Evolutionary conservation across 2,888 invertebrate species (phyloP).

Genomic region (Tachina lurida): DNA sequence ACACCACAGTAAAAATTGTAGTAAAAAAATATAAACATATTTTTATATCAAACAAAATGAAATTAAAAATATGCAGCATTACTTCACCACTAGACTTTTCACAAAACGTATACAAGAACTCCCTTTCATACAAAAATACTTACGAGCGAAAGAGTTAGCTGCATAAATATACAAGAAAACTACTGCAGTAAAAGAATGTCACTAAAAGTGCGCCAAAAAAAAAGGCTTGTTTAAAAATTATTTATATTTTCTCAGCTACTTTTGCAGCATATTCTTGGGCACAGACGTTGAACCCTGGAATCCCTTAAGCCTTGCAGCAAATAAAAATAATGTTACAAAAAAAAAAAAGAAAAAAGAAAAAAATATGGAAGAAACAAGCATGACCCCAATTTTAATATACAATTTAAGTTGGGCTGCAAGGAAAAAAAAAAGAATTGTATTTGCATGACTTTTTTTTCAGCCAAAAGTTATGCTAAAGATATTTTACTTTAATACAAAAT

Average conservation of each 20-base stretch:
- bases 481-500: conserved; percentile 9
- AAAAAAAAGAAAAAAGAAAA: conserved; percentile 3
- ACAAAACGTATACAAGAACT: background rate
- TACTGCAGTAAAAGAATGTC: conserved; percentile 56
- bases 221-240: conserved; percentile 22
- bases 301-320: conserved; percentile 3
- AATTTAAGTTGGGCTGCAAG: conserved; percentile 40
- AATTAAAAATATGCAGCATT: conserved; percentile 51
- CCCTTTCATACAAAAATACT: background rate
- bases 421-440: background rate
- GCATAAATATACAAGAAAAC: background rate
- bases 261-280: background rate
- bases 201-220: conserved; percentile 26
- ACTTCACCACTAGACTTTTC: conserved; percentile 9
- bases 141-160: conserved; percentile 12
- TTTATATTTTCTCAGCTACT: background rate
- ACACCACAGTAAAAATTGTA: conserved; percentile 15
- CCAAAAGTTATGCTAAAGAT: conserved; percentile 39
- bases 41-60: background rate
- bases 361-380: conserved; percentile 32
- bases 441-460: background rate
- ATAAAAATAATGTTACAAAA: too few relatives aligned
- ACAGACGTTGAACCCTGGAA: conserved; percentile 18
- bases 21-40: background rate
- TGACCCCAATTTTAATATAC: conserved; percentile 66